A percentile compares a stretch with the other conserved stretches of the same genome.
Evolutionary conservation across 2,888 invertebrate genomes (phyloP).

Genomic region (Koerneria pararmatus): DNA sequence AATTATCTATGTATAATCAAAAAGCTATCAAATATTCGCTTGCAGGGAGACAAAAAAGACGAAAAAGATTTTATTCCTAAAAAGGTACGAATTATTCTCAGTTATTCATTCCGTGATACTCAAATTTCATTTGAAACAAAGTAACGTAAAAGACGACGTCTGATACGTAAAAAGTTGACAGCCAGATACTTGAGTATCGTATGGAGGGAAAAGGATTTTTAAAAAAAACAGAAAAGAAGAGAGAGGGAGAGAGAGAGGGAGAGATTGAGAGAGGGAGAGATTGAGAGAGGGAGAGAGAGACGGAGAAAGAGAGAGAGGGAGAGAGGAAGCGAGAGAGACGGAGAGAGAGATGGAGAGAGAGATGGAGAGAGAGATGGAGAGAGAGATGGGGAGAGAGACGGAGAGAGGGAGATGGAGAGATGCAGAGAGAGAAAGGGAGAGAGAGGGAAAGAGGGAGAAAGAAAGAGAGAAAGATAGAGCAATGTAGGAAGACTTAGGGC

Average conservation of each 20-base stretch:
- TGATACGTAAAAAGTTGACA: background rate
- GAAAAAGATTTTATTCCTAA: too few species aligned
- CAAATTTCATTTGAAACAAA: background rate
- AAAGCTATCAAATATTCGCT: too few species aligned
- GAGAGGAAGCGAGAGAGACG: background rate
- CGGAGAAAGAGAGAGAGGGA: constrained; percentile 10
- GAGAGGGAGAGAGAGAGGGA: background rate
- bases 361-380: background rate
- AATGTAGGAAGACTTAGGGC: background rate
- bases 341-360: background rate
- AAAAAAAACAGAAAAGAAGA: background rate
- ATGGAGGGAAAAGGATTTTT: background rate
- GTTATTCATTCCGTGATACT: too few species aligned
- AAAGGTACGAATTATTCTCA: too few species aligned
- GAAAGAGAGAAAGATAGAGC: too few species aligned
- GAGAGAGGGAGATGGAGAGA: background rate
- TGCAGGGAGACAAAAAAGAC: too few species aligned
- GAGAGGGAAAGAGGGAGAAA: background rate
- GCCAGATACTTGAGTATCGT: background rate
- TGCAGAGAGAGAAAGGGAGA: background rate
- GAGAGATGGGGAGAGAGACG: constrained; percentile 1
- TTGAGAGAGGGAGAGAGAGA: constrained; percentile 12
- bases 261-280: background rate
- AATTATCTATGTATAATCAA: too few species aligned
- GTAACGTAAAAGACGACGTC: background rate